Percentiles rank a stretch among this genome's conserved stretches.
These are phyloP conservation scores for Hydrozoanthus tunicans DNA, from an alignment of 64 coral and sea anemone species.

Conservation along the genomic window DNA sequence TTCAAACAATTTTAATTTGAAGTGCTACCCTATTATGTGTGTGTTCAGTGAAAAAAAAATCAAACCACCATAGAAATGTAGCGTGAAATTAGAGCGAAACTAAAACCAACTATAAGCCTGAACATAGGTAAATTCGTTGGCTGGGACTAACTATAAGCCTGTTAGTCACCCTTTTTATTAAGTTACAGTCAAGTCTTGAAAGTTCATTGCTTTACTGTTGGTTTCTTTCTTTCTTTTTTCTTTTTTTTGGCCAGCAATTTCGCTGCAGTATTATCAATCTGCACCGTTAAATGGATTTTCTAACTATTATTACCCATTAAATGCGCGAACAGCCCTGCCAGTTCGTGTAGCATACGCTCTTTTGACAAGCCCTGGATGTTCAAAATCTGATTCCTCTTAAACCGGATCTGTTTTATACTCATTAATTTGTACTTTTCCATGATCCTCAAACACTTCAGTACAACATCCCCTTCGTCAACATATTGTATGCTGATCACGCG, in stretches of 20 bases:
- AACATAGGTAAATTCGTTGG: too few species aligned
- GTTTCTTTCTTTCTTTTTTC: background rate
- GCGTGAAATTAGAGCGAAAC: too few species aligned
- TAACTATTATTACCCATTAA: slow-evolving; percentile 7
- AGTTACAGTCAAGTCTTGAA: too few species aligned
- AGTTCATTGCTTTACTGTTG: too few species aligned
- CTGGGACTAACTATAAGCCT: too few species aligned
- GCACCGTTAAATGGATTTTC: background rate
- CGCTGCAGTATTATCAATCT: background rate
- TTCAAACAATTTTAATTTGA: too few species aligned
- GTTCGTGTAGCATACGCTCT: slow-evolving; percentile 10
- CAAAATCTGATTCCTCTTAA: background rate
- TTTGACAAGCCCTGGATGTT: slow-evolving; percentile 14
- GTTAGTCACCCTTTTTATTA: too few species aligned
- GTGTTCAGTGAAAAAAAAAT: too few species aligned
- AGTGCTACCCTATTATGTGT: too few species aligned
- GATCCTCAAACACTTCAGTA: slow-evolving; percentile 2
- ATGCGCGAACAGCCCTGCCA: slow-evolving; percentile 30
- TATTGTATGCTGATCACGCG: slow-evolving; percentile 2
- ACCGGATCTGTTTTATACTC: background rate
- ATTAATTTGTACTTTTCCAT: background rate
- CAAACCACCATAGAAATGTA: too few species aligned
- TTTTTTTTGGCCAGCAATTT: background rate
- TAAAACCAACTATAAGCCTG: too few species aligned
- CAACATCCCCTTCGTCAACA: slow-evolving; percentile 25